Evolutionary conservation across 2,888 invertebrate species (phyloP).

Genomic region (Apotomis betuletana): DNA sequence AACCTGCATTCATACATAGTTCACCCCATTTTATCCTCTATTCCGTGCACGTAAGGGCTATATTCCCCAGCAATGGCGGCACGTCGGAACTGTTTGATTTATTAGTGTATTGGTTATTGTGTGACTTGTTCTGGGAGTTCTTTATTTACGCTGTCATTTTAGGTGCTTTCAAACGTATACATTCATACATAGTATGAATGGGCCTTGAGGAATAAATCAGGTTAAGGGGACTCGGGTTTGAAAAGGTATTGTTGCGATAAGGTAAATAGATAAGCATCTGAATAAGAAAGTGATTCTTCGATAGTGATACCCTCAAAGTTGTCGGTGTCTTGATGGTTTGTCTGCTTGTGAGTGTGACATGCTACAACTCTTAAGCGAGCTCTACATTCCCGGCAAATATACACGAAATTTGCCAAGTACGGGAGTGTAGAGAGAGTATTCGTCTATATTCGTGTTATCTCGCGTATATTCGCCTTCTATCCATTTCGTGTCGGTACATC

Average conservation of each 20-base stretch:
- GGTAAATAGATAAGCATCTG: neutral
- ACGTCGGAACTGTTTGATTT: constrained; percentile 38
- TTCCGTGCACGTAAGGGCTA: neutral
- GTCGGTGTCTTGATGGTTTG: too few relatives aligned
- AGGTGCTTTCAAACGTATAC: constrained; percentile 24
- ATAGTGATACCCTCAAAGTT: too few relatives aligned
- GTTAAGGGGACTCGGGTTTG: constrained; percentile 4
- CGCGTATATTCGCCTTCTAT: too few relatives aligned
- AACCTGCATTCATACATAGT: constrained; percentile 29
- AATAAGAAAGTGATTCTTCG: neutral
- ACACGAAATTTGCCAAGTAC: too few relatives aligned
- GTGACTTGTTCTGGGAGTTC: constrained; percentile 31
- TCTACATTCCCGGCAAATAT: too few relatives aligned
- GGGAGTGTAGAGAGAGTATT: too few relatives aligned
- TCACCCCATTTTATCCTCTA: constrained; percentile 8
- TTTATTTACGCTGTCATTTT: constrained; percentile 36
- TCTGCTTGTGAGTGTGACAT: too few relatives aligned
- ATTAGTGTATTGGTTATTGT: constrained; percentile 41
- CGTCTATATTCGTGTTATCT: too few relatives aligned
- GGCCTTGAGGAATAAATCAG: constrained; percentile 12
- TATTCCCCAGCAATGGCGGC: neutral
- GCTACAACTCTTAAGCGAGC: too few relatives aligned
- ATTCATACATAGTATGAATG: constrained; percentile 15
- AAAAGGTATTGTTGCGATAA: constrained; percentile 3
- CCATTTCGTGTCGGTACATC: too few relatives aligned